Conservation (phyloP, 2,888 invertebrate species). For the Coecobrya sp. region DNA sequence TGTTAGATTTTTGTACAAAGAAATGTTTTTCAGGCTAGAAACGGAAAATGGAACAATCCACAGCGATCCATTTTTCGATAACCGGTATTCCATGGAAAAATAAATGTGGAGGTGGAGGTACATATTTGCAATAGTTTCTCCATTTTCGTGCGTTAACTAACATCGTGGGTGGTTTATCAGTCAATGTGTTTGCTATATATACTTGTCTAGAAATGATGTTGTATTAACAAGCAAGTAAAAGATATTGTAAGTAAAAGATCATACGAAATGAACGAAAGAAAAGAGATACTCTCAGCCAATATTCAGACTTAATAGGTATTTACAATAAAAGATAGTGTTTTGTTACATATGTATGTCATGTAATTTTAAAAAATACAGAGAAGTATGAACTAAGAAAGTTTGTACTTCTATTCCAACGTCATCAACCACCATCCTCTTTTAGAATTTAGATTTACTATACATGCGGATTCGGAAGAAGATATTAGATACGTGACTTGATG, state of each 20-base stretch:
- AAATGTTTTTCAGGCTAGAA: constrained; percentile 39
- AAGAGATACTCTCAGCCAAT: not conserved
- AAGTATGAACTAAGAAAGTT: not conserved
- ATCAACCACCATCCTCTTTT: no score
- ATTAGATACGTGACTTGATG: constrained; percentile 36
- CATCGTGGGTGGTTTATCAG: not conserved
- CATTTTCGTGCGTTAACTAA: not conserved
- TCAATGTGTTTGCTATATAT: not conserved
- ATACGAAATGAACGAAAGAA: no score
- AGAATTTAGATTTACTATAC: not conserved
- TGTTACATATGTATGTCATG: no score
- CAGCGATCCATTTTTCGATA: constrained; percentile 37
- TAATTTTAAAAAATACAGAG: no score
- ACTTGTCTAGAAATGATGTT: no score
- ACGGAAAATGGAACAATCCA: constrained; percentile 35
- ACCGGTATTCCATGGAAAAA: constrained; percentile 1
- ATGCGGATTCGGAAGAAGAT: not conserved
- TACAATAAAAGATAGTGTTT: not conserved
- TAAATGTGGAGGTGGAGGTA: not conserved
- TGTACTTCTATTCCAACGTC: not conserved
- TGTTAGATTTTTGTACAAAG: not conserved
- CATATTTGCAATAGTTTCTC: not conserved
- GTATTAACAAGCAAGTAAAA: no score
- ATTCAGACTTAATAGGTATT: not conserved
- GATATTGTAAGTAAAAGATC: no score